Evolutionary conservation across 2,113 vertebrate genomes (phyloP).

Genomic region (Hydrolagus affinis): DNA sequence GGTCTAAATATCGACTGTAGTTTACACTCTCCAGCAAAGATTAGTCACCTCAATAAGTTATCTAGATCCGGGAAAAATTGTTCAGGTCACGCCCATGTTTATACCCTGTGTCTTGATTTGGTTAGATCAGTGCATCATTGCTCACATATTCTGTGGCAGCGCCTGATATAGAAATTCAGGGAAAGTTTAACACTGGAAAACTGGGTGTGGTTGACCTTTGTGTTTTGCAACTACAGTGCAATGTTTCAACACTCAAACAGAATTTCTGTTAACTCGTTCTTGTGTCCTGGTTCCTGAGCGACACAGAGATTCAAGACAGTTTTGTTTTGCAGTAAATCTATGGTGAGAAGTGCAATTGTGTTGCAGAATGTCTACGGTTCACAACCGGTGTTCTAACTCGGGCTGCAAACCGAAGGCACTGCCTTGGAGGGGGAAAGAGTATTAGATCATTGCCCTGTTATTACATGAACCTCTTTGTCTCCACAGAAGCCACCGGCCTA

Average conservation of each 20-base stretch:
- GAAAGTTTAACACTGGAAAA: neutral
- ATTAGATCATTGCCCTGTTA: neutral
- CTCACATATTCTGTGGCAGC: too few species aligned
- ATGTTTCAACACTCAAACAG: neutral
- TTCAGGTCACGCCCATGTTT: too few species aligned
- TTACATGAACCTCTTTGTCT: neutral
- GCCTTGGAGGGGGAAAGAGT: too few species aligned
- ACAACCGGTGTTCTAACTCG: neutral
- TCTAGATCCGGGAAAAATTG: neutral
- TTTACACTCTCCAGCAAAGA: too few species aligned
- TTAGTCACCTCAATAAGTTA: neutral
- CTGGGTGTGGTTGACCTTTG: slow-evolving; percentile 3
- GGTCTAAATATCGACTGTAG: too few species aligned
- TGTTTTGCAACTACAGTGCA: neutral
- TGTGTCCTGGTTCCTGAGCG: neutral
- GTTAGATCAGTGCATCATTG: neutral
- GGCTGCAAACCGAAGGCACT: neutral
- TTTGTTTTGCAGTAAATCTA: neutral
- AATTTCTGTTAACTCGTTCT: neutral
- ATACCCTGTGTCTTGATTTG: neutral
- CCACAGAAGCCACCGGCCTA: neutral
- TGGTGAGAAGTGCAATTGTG: neutral
- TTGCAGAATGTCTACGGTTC: neutral
- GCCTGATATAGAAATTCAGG: neutral
- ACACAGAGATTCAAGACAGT: neutral